phyloP scores from a whole-genome alignment of 2,888 invertebrate species.

The Fragum fragum region DNA sequence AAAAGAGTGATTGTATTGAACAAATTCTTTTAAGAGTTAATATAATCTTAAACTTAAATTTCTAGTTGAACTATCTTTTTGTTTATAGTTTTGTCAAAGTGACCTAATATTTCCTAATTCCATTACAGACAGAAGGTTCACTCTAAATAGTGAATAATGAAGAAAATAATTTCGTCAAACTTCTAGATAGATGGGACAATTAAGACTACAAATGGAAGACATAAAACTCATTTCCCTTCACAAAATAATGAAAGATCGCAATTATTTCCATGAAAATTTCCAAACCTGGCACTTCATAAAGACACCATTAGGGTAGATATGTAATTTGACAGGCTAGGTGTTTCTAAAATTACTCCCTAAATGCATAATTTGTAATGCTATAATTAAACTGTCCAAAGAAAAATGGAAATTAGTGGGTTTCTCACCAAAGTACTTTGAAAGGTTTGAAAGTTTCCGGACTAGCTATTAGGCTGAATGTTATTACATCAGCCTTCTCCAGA shows the following conservation, averaged over 20 bases:
- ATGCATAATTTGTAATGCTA: conserved; percentile 57
- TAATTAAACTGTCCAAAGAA: conserved; percentile 64
- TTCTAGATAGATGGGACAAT: conserved; percentile 27
- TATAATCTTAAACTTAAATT: no score
- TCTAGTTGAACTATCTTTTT: background rate
- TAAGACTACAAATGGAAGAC: conserved; percentile 27
- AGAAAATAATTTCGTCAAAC: conserved; percentile 24
- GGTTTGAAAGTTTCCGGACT: conserved; percentile 24
- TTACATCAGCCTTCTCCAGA: conserved; percentile 24
- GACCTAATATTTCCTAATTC: background rate
- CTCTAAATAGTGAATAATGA: conserved; percentile 20
- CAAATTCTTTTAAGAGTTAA: no score
- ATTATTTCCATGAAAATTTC: conserved; percentile 32
- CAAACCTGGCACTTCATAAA: conserved; percentile 20
- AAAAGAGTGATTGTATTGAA: no score
- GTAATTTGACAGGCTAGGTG: conserved; percentile 43
- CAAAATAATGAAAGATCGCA: conserved; percentile 31
- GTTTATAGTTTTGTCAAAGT: background rate
- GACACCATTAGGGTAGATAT: conserved; percentile 29
- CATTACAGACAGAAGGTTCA: background rate
- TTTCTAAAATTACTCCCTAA: conserved; percentile 43
- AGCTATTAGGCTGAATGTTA: conserved; percentile 23
- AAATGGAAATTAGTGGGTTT: conserved; percentile 51
- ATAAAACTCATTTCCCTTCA: conserved; percentile 21
- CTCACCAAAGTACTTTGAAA: conserved; percentile 15